These are phyloP conservation scores for Rutpela maculata DNA, from an alignment of 2,888 invertebrate species.

Conservation along the genomic window DNA sequence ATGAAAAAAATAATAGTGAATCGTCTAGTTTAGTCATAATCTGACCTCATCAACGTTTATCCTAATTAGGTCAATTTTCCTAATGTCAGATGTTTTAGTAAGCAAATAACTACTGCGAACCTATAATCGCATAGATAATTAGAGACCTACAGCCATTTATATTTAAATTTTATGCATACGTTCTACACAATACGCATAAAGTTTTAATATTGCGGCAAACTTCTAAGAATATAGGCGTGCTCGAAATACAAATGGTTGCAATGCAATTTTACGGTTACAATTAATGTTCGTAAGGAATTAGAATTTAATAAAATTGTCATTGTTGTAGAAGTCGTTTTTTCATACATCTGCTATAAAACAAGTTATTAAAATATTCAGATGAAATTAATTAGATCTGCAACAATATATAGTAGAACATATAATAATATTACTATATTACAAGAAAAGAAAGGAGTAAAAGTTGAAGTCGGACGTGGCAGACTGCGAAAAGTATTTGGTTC, in stretches of 20 bases:
- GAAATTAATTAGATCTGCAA: not conserved
- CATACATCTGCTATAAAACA: not conserved
- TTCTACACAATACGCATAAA: conserved; percentile 42
- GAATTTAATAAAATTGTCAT: conserved; percentile 9
- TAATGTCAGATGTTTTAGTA: conserved; percentile 44
- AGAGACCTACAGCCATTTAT: conserved; percentile 47
- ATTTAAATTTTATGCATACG: conserved; percentile 55
- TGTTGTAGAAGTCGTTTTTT: not conserved
- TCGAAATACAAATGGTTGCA: conserved; percentile 40
- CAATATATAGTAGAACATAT: no score
- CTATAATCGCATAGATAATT: conserved; percentile 52
- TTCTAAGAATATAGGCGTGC: conserved; percentile 48
- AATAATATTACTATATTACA: no score
- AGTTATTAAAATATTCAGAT: not conserved
- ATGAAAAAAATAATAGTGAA: conserved; percentile 11
- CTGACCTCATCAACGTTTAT: conserved; percentile 46
- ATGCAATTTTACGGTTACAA: conserved; percentile 37
- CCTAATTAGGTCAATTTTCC: conserved; percentile 47
- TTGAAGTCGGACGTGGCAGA: no score
- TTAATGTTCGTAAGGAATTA: conserved; percentile 19
- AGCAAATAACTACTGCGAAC: conserved; percentile 46
- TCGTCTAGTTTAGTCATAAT: conserved; percentile 30
- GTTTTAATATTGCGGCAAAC: conserved; percentile 45
- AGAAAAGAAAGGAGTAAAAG: no score
- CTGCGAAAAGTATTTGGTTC: no score